A percentile compares a stretch with the other conserved stretches of the same genome.
Evolutionary conservation across 2,888 invertebrate species (phyloP).

Genomic region (Drosophila quinaria): DNA sequence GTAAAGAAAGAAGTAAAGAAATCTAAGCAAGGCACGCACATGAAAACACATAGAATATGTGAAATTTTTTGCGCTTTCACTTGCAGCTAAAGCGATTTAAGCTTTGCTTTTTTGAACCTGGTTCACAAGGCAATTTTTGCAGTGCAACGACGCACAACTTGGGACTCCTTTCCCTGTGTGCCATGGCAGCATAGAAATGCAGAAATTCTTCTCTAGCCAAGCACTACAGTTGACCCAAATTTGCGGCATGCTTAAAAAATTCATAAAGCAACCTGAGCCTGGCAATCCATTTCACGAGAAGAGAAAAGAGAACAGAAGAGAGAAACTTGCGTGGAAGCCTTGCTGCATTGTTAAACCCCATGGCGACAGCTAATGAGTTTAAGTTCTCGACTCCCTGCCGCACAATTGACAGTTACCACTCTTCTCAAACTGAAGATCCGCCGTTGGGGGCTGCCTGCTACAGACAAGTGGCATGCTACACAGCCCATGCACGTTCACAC

Average conservation of each 20-base stretch:
- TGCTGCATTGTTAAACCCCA: slow-evolving; percentile 65
- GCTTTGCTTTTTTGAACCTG: slow-evolving; percentile 14
- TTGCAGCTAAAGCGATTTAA: slow-evolving; percentile 71
- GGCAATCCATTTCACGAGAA: neutral
- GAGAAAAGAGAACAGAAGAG: neutral
- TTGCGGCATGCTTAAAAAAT: slow-evolving; percentile 72
- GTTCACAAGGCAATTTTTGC: slow-evolving; percentile 67
- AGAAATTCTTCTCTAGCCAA: slow-evolving; percentile 43
- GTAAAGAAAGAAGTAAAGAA: neutral
- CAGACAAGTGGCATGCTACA: slow-evolving; percentile 43
- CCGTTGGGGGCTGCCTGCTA: slow-evolving; percentile 2
- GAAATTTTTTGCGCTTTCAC: slow-evolving; percentile 57
- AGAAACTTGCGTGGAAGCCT: slow-evolving; percentile 5
- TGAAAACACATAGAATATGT: slow-evolving; percentile 34
- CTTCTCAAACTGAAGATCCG: slow-evolving; percentile 4
- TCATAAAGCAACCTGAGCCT: slow-evolving; percentile 54
- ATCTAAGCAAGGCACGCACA: slow-evolving; percentile 32
- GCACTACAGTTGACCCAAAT: slow-evolving; percentile 68
- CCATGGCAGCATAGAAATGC: slow-evolving; percentile 14
- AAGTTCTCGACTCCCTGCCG: slow-evolving; percentile 71
- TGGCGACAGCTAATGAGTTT: slow-evolving; percentile 76
- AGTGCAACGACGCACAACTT: slow-evolving; percentile 46
- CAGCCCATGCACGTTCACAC: slow-evolving; percentile 47
- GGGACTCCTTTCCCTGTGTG: neutral
- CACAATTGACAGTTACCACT: slow-evolving; percentile 67